Evolutionary conservation across 2,113 vertebrate species (phyloP).

Genomic region (Meriones unguiculatus): DNA sequence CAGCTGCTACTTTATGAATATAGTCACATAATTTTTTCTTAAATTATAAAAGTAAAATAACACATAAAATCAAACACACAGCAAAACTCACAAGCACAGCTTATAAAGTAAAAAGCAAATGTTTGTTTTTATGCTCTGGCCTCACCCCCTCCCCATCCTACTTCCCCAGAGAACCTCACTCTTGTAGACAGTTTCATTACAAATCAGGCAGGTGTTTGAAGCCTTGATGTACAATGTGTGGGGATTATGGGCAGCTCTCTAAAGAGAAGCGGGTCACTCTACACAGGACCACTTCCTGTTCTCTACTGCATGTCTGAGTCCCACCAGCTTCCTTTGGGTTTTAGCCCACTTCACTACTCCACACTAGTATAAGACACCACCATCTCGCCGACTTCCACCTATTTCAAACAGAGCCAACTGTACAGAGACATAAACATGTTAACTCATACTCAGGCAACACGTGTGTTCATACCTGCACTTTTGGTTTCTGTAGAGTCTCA

Average conservation of each 20-base stretch:
- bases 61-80: neutral
- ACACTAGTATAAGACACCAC: neutral
- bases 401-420: neutral
- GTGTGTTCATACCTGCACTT: neutral
- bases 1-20: neutral
- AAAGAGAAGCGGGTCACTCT: neutral
- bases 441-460: neutral
- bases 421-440: neutral
- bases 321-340: neutral
- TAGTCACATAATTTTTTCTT: neutral
- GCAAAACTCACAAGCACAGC: neutral
- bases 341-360: neutral
- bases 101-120: neutral
- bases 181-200: neutral
- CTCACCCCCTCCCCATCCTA: neutral
- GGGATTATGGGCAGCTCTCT: neutral
- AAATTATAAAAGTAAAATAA: conserved; percentile 15
- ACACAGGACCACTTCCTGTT: neutral
- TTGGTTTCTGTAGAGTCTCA: neutral
- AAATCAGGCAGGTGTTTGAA: neutral
- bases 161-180: neutral
- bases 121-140: neutral
- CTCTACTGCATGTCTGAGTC: neutral
- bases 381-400: neutral
- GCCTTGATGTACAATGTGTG: too few species aligned